phyloP scores from a whole-genome alignment of 2,797 vertebrate genomes.

The Botia kubotai region DNA sequence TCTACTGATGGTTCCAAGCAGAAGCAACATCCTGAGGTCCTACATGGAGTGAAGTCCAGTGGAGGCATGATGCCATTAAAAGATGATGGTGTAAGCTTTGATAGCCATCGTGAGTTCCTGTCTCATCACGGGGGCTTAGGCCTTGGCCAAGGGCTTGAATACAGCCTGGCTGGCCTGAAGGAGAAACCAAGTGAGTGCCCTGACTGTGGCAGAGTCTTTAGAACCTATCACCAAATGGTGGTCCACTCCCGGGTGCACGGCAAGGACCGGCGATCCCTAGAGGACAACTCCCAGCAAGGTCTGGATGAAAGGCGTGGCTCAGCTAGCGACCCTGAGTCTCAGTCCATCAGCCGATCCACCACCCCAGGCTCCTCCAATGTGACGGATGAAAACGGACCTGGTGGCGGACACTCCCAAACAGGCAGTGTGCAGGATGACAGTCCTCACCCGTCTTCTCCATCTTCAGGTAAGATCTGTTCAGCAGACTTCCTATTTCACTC shows the following conservation, averaged over 20 bases:
- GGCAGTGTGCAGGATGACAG: slow-evolving; percentile 98
- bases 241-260: slow-evolving; percentile 96
- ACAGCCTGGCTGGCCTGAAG: slow-evolving; percentile 86
- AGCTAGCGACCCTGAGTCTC: slow-evolving; percentile 96
- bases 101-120: slow-evolving; percentile 91
- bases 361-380: slow-evolving; percentile 97
- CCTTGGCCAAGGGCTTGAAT: slow-evolving; percentile 88
- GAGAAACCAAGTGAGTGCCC: slow-evolving; percentile 97
- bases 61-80: slow-evolving; percentile 86
- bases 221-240: slow-evolving; percentile 98
- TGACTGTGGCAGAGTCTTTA: slow-evolving; percentile 94
- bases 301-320: slow-evolving; percentile 94
- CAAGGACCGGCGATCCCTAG: slow-evolving; percentile 87
- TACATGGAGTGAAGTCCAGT: slow-evolving; percentile 88
- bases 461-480: slow-evolving; percentile 87
- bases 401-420: slow-evolving; percentile 94
- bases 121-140: slow-evolving; percentile 80
- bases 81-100: slow-evolving; percentile 86
- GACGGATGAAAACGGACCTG: slow-evolving; percentile 94
- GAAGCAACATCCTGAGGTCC: slow-evolving; percentile 90
- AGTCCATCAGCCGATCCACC: slow-evolving; percentile 98
- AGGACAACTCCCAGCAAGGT: slow-evolving; percentile 84
- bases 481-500: not conserved
- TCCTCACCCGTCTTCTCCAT: slow-evolving; percentile 96
- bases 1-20: slow-evolving; percentile 91